Conservation (phyloP, 2,797 vertebrate species). For the Cirrhinus mrigala region DNA sequence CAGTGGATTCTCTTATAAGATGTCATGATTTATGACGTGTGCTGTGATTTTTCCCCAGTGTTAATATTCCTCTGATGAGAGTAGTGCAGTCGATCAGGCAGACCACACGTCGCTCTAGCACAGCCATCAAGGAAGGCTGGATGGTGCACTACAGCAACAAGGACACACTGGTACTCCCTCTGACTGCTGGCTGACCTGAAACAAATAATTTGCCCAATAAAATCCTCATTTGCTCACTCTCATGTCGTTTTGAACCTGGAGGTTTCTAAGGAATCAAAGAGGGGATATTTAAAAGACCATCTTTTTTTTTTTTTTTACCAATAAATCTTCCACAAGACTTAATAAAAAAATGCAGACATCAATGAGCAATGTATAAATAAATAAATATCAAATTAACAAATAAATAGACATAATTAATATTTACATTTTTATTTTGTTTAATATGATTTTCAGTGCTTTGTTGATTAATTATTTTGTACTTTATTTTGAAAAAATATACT, state of each 20-base stretch:
- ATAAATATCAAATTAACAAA: not conserved
- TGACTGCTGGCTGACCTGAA: not conserved
- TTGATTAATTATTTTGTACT: not conserved
- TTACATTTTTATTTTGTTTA: not conserved
- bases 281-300: not conserved
- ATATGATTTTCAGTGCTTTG: not conserved
- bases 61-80: slow-evolving; percentile 91
- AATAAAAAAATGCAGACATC: not conserved
- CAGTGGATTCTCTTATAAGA: slow-evolving; percentile 5
- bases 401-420: not conserved
- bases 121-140: slow-evolving; percentile 90
- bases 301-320: not conserved
- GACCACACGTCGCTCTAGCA: slow-evolving; percentile 91
- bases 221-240: not conserved
- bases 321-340: not conserved
- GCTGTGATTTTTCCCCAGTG: slow-evolving; percentile 67
- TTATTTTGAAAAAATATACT: too few species aligned
- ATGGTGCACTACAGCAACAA: slow-evolving; percentile 94
- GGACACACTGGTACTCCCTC: slow-evolving; percentile 86
- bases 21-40: not conserved
- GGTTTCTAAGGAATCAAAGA: not conserved
- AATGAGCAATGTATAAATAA: not conserved
- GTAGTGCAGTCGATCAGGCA: slow-evolving; percentile 92
- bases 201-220: not conserved
- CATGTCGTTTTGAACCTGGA: not conserved